Conservation (phyloP, 2,113 vertebrate genomes). For the Carlito syrichta region DNA sequence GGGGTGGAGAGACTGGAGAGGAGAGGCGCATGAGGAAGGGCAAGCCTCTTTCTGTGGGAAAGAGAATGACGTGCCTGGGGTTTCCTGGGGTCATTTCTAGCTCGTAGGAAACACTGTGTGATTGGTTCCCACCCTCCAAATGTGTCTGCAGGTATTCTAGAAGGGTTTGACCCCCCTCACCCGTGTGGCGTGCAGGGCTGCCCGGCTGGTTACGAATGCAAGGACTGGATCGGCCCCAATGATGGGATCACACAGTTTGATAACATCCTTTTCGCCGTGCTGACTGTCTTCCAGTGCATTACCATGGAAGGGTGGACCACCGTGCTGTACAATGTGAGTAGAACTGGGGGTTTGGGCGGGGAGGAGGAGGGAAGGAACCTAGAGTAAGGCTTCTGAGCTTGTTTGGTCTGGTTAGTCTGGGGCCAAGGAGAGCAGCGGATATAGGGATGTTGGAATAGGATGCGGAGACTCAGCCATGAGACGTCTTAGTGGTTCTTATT, state of each 20-base stretch:
- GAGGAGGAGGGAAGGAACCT: not conserved
- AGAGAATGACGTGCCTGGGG: not conserved
- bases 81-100: not conserved
- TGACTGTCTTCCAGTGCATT: slow-evolving; percentile 99
- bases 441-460: no score
- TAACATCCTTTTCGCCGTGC: slow-evolving; percentile 98
- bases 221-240: slow-evolving; percentile 95
- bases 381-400: not conserved
- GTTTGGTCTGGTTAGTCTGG: not conserved
- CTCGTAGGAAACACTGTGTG: not conserved
- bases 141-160: slow-evolving; percentile 80
- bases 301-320: slow-evolving; percentile 99
- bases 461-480: not conserved
- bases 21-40: not conserved
- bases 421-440: fast-evolving
- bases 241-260: slow-evolving; percentile 99
- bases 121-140: not conserved
- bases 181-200: slow-evolving; percentile 93
- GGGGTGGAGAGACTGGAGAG: not conserved
- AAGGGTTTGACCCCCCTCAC: slow-evolving; percentile 86
- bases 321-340: slow-evolving; percentile 96
- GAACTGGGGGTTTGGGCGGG: fast-evolving
- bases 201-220: slow-evolving; percentile 89
- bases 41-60: not conserved
- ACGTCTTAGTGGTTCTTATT: not conserved